Base-by-base conservation (phyloP, 2,113 vertebrate genomes). In the Lonchura striata region DNA sequence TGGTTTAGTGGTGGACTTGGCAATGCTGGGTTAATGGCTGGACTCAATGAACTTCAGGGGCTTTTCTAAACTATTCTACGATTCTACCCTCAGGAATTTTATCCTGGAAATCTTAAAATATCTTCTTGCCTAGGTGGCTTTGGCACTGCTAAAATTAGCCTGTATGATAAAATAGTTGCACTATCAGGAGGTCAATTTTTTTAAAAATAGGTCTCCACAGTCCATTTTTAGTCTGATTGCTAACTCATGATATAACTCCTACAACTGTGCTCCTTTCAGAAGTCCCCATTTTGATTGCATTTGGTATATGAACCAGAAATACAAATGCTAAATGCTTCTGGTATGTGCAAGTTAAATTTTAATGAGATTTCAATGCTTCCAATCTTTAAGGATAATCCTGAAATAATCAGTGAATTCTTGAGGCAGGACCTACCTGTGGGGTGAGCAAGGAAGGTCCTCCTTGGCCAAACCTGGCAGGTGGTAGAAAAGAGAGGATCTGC, bases 261-360 rank as follows among this genome's bases (percentile, higher is more conserved):
- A 44, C 8, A 28, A n/a, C 37, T 20, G 1, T n/a, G 47, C 5
- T 53, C 78, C n/a, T 87, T 63, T 88, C 56, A 93, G 46, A 95
- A 88, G 30, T 71, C 6, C 4, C 23, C 7, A 39, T 15, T 60
- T 64, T 79, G 28, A 41, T 22, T 93, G 64, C 68, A 68, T 76
- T 61, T 92, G 22, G 59, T 92, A 66, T 57, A 59, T 71, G 50
- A 94, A 63, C 54, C 71, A 92, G 35, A 94, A 97, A 95, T 74
- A 92, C 37, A 50, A 6, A 79, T 37, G 4, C 37, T 79, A 37
- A 84, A 69, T 30, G 24, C 3, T 63, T 65, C 47, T 25, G 33
- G 5, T 37, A 57, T 18, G 24, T 85, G 23, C 24, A 78, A 70
- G 14, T 49, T 94, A 47, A 84, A 88, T 86, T 77, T 75, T 46